Evolutionary conservation across 2,888 invertebrate genomes (phyloP).

Genomic region (Sepioteuthis lessoniana): DNA sequence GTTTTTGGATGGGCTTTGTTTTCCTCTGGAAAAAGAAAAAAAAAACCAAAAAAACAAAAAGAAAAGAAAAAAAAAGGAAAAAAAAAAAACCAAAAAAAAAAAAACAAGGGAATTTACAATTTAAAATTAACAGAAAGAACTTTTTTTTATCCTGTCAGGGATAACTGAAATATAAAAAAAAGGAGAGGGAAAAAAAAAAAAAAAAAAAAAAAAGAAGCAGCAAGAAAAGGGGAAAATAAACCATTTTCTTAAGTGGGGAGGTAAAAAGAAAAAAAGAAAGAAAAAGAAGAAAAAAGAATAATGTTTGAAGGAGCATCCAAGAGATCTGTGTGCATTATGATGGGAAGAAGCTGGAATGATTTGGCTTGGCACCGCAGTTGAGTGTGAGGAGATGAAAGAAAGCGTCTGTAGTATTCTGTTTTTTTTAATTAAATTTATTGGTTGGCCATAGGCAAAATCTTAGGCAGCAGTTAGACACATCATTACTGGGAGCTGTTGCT

Average conservation of each 20-base stretch:
- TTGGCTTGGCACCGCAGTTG: constrained; percentile 33
- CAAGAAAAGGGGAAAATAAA: neutral
- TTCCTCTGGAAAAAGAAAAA: neutral
- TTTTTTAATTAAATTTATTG: neutral
- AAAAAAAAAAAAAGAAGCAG: neutral
- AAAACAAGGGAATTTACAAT: neutral
- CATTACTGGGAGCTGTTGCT: constrained; percentile 1
- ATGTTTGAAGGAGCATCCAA: neutral
- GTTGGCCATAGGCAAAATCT: constrained; percentile 33
- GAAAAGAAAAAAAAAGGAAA: too few relatives aligned
- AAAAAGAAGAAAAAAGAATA: neutral
- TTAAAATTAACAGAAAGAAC: neutral
- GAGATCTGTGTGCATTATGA: neutral
- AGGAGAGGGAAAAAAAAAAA: too few relatives aligned
- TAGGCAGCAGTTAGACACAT: constrained; percentile 33
- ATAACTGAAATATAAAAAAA: neutral
- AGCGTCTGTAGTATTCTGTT: neutral
- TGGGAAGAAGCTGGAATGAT: constrained; percentile 33
- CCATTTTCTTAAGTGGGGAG: neutral
- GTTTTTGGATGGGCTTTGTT: constrained; percentile 33
- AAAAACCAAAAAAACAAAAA: neutral
- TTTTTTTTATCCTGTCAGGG: neutral
- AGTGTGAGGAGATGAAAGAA: constrained; percentile 33
- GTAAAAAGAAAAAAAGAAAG: too few relatives aligned
- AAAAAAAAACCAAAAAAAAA: too few relatives aligned